Base-by-base conservation (phyloP, 2,113 vertebrate species). In the Cichladusa arquata region DNA sequence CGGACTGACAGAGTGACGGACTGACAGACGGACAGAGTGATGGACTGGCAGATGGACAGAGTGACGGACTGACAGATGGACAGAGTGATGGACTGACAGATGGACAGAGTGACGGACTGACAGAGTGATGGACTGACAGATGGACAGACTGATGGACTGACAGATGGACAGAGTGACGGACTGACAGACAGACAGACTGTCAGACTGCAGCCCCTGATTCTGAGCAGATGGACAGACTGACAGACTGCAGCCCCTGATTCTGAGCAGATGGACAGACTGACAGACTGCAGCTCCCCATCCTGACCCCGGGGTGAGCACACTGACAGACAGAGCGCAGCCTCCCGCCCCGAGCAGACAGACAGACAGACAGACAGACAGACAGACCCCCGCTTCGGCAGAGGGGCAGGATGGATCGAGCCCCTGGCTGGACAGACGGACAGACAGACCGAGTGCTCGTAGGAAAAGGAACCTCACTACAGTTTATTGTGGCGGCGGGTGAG, bases 401-500 rank as follows among this genome's bases (percentile, higher is more conserved):
- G 16, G 47, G 47, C 22, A 12, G 47, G 47, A 47, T 12, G 47
- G 47, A 47, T 47, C 22, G 22, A 47, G 47, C 47, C 47, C 47
- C 47, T 47, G 22, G 22, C 47, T 15, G 50, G 48, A 50, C 48
- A 14, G 44, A 45, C 45, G 19, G 50, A 50, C 48, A 25, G 81
- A 79, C 23, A 1, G 64, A 73, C 9, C 0, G 60, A 73, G 8
- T 36, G 84, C 87, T 56, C 25, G 11, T 87, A 87, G 78, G 92
- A 94, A 96, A 95, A 88, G 51, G 77, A 79, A 61, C 42, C 56
- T 81, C 87, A 82, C 96, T 90, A 85, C 91, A 40, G 45, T 96
- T 94, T 96, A 95, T 93, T 94, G 54, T 84, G 83, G 84, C 33
- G 69, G 67, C 40, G 77, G 70, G 82, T 7, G 12, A 22, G 66